These are phyloP conservation scores for Entosphenus tridentatus DNA, from an alignment of 2,113 vertebrate genomes.

Conservation along the genomic window DNA sequence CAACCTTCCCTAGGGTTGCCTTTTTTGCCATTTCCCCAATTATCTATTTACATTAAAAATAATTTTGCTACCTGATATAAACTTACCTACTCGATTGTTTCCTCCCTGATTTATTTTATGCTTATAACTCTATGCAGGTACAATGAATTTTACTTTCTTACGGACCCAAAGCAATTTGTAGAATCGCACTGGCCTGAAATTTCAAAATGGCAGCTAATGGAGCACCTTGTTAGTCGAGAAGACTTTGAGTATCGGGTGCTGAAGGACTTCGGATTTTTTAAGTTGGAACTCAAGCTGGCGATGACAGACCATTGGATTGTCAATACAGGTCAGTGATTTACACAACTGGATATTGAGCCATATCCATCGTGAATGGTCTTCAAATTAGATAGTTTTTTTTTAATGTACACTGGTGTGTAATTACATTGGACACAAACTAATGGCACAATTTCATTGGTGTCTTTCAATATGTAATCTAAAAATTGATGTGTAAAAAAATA, in stretches of 20 bases:
- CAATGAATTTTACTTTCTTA: conserved; percentile 38
- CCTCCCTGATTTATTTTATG: too few relatives aligned
- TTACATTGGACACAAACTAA: background rate
- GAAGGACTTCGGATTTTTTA: conserved; percentile 36
- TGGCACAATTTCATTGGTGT: too few relatives aligned
- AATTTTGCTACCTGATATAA: too few relatives aligned
- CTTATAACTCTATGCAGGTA: conserved; percentile 17
- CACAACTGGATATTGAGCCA: background rate
- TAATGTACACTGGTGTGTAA: background rate
- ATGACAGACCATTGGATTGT: conserved; percentile 25
- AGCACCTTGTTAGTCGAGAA: conserved; percentile 15
- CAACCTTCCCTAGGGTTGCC: too few relatives aligned
- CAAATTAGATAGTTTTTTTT: background rate
- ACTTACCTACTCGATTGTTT: too few relatives aligned
- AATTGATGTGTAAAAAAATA: too few relatives aligned
- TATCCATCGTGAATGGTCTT: background rate
- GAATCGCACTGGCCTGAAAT: conserved; percentile 32
- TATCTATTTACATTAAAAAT: too few relatives aligned
- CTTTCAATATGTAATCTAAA: too few relatives aligned
- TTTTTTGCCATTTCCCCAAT: too few relatives aligned
- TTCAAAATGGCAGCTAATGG: conserved; percentile 33
- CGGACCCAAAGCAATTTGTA: conserved; percentile 33
- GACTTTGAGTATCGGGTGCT: conserved; percentile 31
- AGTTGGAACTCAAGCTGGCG: conserved; percentile 24
- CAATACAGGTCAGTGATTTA: conserved; percentile 21